These are phyloP conservation scores for Dysdera silvatica DNA, from an alignment of 1,140 invertebrate species.

Conservation along the genomic window DNA sequence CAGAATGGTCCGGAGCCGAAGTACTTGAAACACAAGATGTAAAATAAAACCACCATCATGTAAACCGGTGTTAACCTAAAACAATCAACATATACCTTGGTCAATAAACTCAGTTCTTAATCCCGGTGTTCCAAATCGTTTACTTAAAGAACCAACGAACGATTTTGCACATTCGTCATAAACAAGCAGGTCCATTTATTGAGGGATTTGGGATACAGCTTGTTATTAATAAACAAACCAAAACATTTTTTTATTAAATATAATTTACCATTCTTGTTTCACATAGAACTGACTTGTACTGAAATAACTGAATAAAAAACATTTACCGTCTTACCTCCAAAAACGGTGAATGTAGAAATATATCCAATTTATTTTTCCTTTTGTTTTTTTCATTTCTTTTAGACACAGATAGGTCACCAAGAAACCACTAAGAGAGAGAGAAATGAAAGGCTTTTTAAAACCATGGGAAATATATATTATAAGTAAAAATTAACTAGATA, in stretches of 20 bases:
- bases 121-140: too few species aligned
- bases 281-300: too few species aligned
- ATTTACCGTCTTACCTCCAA: conserved; percentile 33
- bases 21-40: conserved; percentile 31
- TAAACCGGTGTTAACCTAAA: conserved; percentile 38
- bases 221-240: too few species aligned
- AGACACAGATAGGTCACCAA: conserved; percentile 29
- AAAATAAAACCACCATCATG: conserved; percentile 34
- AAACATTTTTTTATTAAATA: too few species aligned
- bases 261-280: too few species aligned
- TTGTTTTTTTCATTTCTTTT: conserved; percentile 23
- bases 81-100: neutral
- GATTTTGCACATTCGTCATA: too few species aligned
- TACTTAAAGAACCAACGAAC: too few species aligned
- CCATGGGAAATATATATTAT: neutral
- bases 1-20: conserved; percentile 29
- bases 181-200: too few species aligned
- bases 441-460: neutral
- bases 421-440: conserved; percentile 34
- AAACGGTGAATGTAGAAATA: conserved; percentile 37
- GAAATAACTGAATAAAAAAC: neutral
- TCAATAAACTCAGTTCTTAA: neutral
- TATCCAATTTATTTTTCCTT: conserved; percentile 31
- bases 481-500: neutral
- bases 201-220: too few species aligned